Conservation (phyloP, 2,888 invertebrate genomes). For the Leptura quadrifasciata region DNA sequence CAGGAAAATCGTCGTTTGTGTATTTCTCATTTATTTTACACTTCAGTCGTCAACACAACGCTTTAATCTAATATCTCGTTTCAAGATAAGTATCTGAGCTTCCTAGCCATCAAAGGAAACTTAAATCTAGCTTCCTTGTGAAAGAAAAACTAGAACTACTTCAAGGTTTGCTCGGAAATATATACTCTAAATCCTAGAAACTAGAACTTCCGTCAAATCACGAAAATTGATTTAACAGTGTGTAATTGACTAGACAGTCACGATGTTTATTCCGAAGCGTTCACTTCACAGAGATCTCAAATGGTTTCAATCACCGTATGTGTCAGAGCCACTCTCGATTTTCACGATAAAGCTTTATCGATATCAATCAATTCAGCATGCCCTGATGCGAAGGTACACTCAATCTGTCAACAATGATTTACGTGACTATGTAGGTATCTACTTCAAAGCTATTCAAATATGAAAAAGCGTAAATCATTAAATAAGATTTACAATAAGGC, state of each 20-base stretch:
- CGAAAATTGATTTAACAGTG: not conserved
- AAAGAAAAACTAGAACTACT: not conserved
- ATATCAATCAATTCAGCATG: constrained; percentile 13
- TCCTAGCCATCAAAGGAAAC: not conserved
- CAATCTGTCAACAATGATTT: constrained; percentile 18
- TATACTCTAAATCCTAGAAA: not conserved
- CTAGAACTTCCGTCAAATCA: not conserved
- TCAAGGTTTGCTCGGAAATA: not conserved
- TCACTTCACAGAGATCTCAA: constrained; percentile 5
- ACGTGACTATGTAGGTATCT: constrained; percentile 10
- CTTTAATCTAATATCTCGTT: not conserved
- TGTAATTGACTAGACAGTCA: constrained; percentile 11
- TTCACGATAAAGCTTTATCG: constrained; percentile 11
- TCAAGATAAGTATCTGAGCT: not conserved
- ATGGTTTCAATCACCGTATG: constrained; percentile 16
- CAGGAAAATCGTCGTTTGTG: not conserved
- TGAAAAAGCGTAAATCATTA: not conserved
- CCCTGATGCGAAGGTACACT: not conserved
- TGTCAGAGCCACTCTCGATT: constrained; percentile 28
- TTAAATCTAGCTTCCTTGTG: not conserved
- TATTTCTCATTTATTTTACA: not conserved
- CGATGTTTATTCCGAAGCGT: not conserved
- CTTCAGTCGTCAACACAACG: not conserved
- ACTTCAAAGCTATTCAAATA: constrained; percentile 9
- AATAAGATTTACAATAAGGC: not conserved